Conservation (phyloP, 2,888 invertebrate genomes). For the Caenorhabditis afra region DNA sequence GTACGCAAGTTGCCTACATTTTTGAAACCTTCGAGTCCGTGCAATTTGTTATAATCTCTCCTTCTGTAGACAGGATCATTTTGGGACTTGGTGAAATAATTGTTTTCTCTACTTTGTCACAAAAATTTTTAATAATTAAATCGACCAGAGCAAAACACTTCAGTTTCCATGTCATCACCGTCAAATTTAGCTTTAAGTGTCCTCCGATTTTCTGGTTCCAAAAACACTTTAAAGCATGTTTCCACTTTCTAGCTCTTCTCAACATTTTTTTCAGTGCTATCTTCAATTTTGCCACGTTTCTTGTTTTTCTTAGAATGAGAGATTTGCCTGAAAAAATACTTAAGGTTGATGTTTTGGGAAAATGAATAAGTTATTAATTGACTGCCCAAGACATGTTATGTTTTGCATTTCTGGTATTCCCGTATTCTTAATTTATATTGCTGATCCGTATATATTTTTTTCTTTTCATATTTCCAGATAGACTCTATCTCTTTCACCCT, state of each 20-base stretch:
- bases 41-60: background rate
- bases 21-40: background rate
- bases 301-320: background rate
- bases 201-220: conserved; percentile 14
- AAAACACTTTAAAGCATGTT: conserved; percentile 16
- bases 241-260: conserved; percentile 6
- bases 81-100: no score
- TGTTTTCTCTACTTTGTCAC: no score
- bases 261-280: background rate
- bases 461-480: background rate
- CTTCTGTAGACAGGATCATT: no score
- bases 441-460: conserved; percentile 27
- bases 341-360: conserved; percentile 12
- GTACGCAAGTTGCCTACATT: conserved; percentile 8
- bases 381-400: conserved; percentile 35
- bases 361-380: conserved; percentile 48
- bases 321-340: background rate
- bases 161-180: conserved; percentile 27
- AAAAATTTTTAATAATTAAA: no score
- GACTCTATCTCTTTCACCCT: background rate
- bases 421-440: conserved; percentile 38
- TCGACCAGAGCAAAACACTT: conserved; percentile 33
- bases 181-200: conserved; percentile 8
- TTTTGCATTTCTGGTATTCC: conserved; percentile 23
- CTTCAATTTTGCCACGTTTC: background rate